Base-by-base conservation (phyloP, 2,113 vertebrate species). In the Notiomystis cincta region DNA sequence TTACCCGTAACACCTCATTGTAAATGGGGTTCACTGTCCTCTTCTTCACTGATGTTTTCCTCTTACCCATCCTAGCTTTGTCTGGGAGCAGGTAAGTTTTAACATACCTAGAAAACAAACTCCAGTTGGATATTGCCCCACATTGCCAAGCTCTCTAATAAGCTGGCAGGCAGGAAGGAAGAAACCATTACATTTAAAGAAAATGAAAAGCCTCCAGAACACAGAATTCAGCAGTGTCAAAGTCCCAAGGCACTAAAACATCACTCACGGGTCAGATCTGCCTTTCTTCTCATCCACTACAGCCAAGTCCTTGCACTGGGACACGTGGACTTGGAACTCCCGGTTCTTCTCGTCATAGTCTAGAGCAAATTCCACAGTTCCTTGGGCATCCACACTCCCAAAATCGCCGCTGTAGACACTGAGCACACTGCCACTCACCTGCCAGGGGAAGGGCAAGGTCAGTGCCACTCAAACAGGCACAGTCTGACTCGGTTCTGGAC, bases 51-150 rank as follows among this genome's bases (percentile, higher is more conserved):
- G 97, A 98, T 0, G 98, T 98, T 72, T 98, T 98, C 71, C 98
- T 97, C 79, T 98, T 98, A 35, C 98, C 98, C 98, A 98, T 98
- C 76, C 97, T 96, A 45, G 98, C 97, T 93, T 98, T 98, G 89
- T 98, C 98, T 38, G 98, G 98, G 44, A 98, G 98, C 69, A 98
- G 69, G 21, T 98, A 98, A 47, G 98, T 98, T 91, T 98, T 98
- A 70, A 98, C 97, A 64, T 98, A 98, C 40, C 98, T 98, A 82
- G 28, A 83, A 95, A 80, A 72, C 17, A 62, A 85, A 56, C 8
- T 66, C 18, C 38, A 87, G 11, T 16, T 62, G 65, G 64, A 37
- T 66, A 51, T 35, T 45, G 28, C 28, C 58, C 9, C 18, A 3
- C 23, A 47, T 8, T 2, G 0, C 62, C 57, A 69, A 31, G 17